A percentile compares a stretch with the other conserved stretches of the same genome.
These are phyloP conservation scores for Mesorhabditis belari DNA, from an alignment of 2,888 invertebrate species.

Conservation along the genomic window DNA sequence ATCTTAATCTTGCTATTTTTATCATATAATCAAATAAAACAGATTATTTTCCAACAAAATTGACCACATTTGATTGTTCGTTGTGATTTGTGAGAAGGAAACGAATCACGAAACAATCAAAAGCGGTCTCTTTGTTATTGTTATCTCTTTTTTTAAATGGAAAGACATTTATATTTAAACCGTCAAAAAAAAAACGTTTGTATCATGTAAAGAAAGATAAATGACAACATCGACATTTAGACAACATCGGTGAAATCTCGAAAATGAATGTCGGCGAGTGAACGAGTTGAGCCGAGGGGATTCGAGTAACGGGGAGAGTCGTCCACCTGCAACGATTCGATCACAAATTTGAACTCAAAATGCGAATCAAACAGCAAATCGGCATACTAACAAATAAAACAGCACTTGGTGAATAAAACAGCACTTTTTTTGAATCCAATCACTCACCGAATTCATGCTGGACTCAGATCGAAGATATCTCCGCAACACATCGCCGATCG, in stretches of 20 bases:
- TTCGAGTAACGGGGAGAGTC: not conserved
- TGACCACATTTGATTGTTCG: not conserved
- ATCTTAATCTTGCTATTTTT: no score
- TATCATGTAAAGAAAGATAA: no score
- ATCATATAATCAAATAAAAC: no score
- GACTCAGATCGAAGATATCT: not conserved
- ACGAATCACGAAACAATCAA: not conserved
- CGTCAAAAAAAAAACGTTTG: no score
- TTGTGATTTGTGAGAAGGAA: not conserved
- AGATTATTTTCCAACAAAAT: not conserved
- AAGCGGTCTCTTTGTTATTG: not conserved
- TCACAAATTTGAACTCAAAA: no score
- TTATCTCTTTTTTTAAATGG: not conserved
- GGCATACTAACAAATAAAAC: no score
- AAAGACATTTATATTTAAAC: not conserved
- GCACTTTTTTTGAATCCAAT: no score
- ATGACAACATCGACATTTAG: no score
- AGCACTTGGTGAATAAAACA: no score
- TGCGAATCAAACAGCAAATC: no score
- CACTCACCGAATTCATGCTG: not conserved
- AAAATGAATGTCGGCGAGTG: not conserved
- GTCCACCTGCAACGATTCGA: not conserved
- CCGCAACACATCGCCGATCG: not conserved
- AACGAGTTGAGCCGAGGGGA: not conserved
- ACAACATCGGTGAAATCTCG: not conserved